A percentile compares a stretch with the other conserved stretches of the same genome.
phyloP scores from a whole-genome alignment of 1,140 invertebrate species.

The Meteorus sp. region DNA sequence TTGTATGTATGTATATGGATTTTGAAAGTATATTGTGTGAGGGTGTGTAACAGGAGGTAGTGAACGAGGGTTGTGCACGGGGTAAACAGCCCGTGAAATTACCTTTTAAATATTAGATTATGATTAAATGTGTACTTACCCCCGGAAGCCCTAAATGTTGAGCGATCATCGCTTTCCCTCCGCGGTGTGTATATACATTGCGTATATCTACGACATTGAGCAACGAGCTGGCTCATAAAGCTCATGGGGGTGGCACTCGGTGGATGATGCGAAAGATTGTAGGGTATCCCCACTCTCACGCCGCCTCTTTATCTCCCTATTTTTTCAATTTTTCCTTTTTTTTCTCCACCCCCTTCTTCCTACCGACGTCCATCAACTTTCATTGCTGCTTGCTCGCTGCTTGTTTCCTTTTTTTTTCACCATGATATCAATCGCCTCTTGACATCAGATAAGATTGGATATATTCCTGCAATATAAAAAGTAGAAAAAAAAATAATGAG shows the following conservation, averaged over 20 bases:
- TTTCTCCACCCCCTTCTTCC: not conserved
- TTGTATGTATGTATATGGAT: too few species aligned
- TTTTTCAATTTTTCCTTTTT: not conserved
- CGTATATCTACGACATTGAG: too few species aligned
- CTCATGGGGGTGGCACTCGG: constrained; percentile 35
- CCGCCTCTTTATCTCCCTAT: constrained; percentile 2
- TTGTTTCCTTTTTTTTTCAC: constrained; percentile 25
- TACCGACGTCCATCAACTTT: constrained; percentile 9
- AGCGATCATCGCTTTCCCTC: constrained; percentile 31
- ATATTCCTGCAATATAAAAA: not conserved
- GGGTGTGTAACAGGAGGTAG: not conserved
- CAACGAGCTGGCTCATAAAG: constrained; percentile 40
- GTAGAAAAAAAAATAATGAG: too few species aligned
- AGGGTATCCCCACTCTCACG: not conserved
- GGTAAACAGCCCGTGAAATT: constrained; percentile 61
- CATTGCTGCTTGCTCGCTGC: not conserved
- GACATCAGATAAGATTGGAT: constrained; percentile 55
- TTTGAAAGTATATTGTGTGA: not conserved
- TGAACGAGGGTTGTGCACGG: constrained; percentile 36
- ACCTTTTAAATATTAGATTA: constrained; percentile 63
- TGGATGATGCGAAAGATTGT: constrained; percentile 36
- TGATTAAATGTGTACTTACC: constrained; percentile 57
- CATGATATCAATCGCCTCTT: constrained; percentile 54
- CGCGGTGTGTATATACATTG: constrained; percentile 9
- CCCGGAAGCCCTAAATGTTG: constrained; percentile 54